phyloP scores from a whole-genome alignment of 2,797 vertebrate species.

The Emys orbicularis region DNA sequence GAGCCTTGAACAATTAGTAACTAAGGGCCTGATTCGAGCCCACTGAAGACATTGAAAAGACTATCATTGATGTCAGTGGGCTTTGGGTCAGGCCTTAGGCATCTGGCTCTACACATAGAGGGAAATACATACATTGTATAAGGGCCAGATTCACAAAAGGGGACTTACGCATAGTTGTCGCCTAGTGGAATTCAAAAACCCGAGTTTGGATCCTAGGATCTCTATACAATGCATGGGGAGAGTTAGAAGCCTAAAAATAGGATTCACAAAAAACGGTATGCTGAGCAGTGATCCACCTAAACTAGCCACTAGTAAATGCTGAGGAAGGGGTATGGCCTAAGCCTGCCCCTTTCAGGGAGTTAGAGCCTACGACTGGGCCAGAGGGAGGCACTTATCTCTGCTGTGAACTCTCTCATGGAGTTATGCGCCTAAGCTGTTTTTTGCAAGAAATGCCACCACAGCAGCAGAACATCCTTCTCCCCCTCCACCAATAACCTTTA shows the following conservation, averaged over 20 bases:
- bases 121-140: not conserved
- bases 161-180: not conserved
- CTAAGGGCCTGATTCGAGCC: constrained; percentile 37
- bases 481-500: not conserved
- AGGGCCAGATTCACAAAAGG: not conserved
- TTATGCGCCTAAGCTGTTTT: not conserved
- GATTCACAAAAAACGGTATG: not conserved
- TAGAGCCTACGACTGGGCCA: not conserved
- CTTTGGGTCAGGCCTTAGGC: not conserved
- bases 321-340: not conserved
- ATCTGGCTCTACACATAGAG: not conserved
- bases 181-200: not conserved
- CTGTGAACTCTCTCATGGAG: not conserved
- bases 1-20: constrained; percentile 38
- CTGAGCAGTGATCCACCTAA: not conserved
- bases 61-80: not conserved
- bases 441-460: not conserved
- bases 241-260: not conserved
- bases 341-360: not conserved
- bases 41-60: constrained; percentile 45
- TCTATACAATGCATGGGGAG: not conserved
- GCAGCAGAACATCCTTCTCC: not conserved
- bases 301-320: not conserved
- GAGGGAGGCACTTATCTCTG: not conserved
- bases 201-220: not conserved